phyloP scores from a whole-genome alignment of 2,888 invertebrate genomes.

The Carcina quercana region DNA sequence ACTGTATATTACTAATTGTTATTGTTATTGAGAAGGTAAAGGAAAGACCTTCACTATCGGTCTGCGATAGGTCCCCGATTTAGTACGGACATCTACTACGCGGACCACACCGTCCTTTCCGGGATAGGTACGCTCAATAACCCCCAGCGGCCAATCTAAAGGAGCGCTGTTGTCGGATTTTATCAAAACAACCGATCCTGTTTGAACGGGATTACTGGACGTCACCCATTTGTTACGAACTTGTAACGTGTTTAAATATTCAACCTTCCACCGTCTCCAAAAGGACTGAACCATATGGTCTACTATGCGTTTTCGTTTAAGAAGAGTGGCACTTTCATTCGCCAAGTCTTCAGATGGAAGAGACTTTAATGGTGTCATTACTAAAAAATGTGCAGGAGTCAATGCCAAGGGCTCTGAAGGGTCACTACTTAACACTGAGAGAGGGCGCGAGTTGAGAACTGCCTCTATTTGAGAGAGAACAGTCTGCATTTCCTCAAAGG shows the following conservation, averaged over 20 bases:
- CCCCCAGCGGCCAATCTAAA: constrained; percentile 3
- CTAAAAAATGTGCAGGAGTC: neutral
- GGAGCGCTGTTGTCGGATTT: constrained; percentile 3
- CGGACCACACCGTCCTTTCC: neutral
- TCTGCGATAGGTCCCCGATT: neutral
- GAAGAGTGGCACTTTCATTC: neutral
- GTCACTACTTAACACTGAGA: constrained; percentile 9
- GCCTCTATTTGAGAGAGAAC: constrained; percentile 11
- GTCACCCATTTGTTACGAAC: constrained; percentile 4
- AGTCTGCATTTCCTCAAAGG: constrained; percentile 12
- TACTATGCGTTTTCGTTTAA: neutral
- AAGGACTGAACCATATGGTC: constrained; percentile 3
- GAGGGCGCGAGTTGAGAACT: constrained; percentile 12
- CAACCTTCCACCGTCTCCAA: constrained; percentile 8
- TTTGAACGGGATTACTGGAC: neutral
- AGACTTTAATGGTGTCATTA: neutral
- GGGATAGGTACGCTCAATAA: neutral
- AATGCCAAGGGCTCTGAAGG: neutral
- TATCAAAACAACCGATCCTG: constrained; percentile 5
- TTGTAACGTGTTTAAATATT: constrained; percentile 9
- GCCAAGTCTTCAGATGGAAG: constrained; percentile 2
- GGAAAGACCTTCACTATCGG: neutral
- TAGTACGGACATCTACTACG: neutral
- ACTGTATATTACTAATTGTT: too few relatives aligned
- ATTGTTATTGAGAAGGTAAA: neutral